A percentile compares a stretch with the other conserved stretches of the same genome.
These are phyloP conservation scores for Heliocidaris erythrogramma DNA, from an alignment of 35 echinoderm and acorn worm genomes.

Conservation along the genomic window DNA sequence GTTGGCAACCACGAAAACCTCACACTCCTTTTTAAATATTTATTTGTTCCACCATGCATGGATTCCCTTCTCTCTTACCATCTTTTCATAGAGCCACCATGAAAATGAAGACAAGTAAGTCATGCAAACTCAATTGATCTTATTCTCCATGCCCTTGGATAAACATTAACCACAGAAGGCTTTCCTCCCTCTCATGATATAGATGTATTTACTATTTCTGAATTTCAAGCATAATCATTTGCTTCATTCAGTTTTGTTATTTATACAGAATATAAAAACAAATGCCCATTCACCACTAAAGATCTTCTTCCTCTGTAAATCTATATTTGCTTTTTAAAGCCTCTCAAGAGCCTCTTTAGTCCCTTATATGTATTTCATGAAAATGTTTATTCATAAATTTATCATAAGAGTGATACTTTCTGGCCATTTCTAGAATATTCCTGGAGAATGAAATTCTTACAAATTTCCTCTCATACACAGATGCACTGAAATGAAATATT, in stretches of 20 bases:
- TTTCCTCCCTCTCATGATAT: background rate
- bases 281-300: background rate
- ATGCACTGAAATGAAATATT: background rate
- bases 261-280: background rate
- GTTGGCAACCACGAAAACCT: background rate
- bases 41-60: background rate
- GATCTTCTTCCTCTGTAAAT: background rate
- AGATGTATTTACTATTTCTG: background rate
- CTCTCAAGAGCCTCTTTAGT: too few relatives aligned
- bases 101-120: background rate
- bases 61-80: background rate
- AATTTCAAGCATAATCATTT: background rate
- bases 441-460: too few relatives aligned
- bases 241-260: background rate
- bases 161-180: background rate
- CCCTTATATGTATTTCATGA: too few relatives aligned
- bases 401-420: too few relatives aligned
- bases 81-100: background rate
- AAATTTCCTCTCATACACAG: too few relatives aligned
- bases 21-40: conserved; percentile 11
- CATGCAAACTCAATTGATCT: background rate
- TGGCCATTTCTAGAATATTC: too few relatives aligned
- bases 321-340: background rate
- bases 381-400: too few relatives aligned
- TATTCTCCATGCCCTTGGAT: background rate